Evolutionary conservation across 2,888 invertebrate genomes (phyloP).

Genomic region (Seladonia tumulorum): DNA sequence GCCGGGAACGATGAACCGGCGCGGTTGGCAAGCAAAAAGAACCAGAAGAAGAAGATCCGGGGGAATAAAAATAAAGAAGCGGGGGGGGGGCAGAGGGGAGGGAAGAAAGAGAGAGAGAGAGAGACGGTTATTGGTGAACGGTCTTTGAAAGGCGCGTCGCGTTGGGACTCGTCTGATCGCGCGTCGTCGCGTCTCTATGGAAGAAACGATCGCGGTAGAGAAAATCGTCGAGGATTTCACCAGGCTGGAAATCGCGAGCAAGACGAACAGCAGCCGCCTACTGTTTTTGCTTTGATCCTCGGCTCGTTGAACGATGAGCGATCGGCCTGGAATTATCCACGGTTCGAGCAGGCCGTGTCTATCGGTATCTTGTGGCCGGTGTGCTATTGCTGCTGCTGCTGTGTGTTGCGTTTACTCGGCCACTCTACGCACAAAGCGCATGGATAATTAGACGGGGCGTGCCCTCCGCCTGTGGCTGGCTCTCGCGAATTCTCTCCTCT

Average conservation of each 20-base stretch:
- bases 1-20: neutral
- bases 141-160: slow-evolving; percentile 48
- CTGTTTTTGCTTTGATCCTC: slow-evolving; percentile 74
- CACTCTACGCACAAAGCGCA: slow-evolving; percentile 67
- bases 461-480: neutral
- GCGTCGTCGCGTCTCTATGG: slow-evolving; percentile 40
- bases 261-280: slow-evolving; percentile 48
- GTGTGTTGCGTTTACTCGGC: slow-evolving; percentile 49
- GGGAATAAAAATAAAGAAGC: neutral
- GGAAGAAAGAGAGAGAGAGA: no score
- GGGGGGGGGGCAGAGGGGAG: neutral
- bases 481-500: slow-evolving; percentile 12
- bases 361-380: slow-evolving; percentile 26
- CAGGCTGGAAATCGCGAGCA: slow-evolving; percentile 59
- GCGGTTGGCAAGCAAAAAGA: neutral
- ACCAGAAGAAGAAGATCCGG: neutral
- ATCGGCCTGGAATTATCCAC: slow-evolving; percentile 66
- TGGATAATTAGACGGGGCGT: slow-evolving; percentile 69
- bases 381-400: slow-evolving; percentile 51
- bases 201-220: slow-evolving; percentile 57
- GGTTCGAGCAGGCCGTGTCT: slow-evolving; percentile 54
- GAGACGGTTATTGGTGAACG: slow-evolving; percentile 8
- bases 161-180: slow-evolving; percentile 5
- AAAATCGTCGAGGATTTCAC: slow-evolving; percentile 61
- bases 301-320: slow-evolving; percentile 69